Base-by-base conservation (phyloP, 2,888 invertebrate genomes). In the Hipparchia sbordonii region DNA sequence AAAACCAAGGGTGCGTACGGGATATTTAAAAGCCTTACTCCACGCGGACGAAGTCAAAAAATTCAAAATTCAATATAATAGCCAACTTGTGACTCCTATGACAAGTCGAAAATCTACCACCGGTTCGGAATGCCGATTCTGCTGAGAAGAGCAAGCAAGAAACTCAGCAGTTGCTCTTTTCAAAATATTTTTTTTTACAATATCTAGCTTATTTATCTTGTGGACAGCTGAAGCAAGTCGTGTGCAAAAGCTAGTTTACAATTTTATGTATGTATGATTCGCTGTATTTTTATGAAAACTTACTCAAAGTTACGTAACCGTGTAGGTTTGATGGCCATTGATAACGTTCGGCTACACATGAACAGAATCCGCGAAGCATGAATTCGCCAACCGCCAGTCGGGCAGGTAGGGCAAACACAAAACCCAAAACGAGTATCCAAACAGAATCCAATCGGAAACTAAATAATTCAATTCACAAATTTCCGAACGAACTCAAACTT, bases 401-500 rank as follows among this genome's bases (percentile, higher is more conserved):
- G 84, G 83, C 83, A 83, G 48, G 48, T 79, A 79, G 72, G 77
- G 77, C 82, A 82, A 86, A 89, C 88, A 87, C 88, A 87, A 85
- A 88, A 87, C 87, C 85, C 81, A 75, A 63, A 83, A 84, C 84
- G 79, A 81, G 81, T 81, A 85, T 82, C 87, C 87, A 82, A 87
- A 89, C 88, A 84, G 83, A 87, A 84, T 85, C 88, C 89, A 88
- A 91, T 90, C 90, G 90, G 80, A 87, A 92, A 93, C 92, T 92
- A 91, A 90, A 92, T 93, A 93, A 93, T 91, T 89, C 86, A 91
- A 91, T 92, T 90, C 79, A 77, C 81, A 83, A 88, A 82, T 83
- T 84, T 83, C 80, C 76, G 78, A 80, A 81, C 82, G 80, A 82
- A 84, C 82, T 84, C 89, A 88, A 89, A 92, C 86, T 90, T 84